Base-by-base conservation (phyloP, 2,888 invertebrate species). In the Lepidocyrtinus sp. region DNA sequence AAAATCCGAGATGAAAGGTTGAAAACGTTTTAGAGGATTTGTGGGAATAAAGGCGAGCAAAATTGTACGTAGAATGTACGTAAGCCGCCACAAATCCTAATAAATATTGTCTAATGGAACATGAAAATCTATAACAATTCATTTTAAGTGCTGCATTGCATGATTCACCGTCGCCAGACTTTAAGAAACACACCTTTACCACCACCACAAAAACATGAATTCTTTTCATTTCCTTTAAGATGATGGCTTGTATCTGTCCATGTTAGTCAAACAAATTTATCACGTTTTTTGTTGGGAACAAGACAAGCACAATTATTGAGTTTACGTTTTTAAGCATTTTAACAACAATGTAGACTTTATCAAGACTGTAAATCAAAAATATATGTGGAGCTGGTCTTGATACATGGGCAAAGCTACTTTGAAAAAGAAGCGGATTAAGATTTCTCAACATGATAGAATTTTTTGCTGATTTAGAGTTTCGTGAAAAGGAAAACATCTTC, bases 201-300 rank as follows among this genome's bases (percentile, higher is more conserved):
- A 36, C 36, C 12, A 36, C 5, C 12, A 12, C 36, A 36, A 5
- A 12, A 36, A 7, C 12, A 7, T 36, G 12, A 36, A 7, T 36
- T 36, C 36, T 36, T 12, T 36, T 36, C 36, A 7, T 36, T 36
- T 36, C 36, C 12, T 12, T n/a, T n/a, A n/a, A n/a, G n/a, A n/a
- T n/a, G n/a, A n/a, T n/a, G n/a, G n/a, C n/a, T 36, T 12, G 5
- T 36, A 36, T 36, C 36, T 36, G 12, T 12, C 36, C 12, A 12
- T 45, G 62, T 25, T 36, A 65, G 17, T 67, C 17, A 59, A 74
- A 74, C 74, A 65, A 67, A 74, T 67, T 65, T 27, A 74, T 67
- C 74, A 74, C 65, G 59, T 65, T 59, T 67, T 36, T 36, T 36
- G 36, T 36, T 36, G 36, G 5, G 59, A 25, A 17, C 5, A 21